A percentile compares a stretch with the other conserved stretches of the same genome.
Conservation (phyloP, 2,797 vertebrate genomes). For the Spondyliosoma cantharus region DNA sequence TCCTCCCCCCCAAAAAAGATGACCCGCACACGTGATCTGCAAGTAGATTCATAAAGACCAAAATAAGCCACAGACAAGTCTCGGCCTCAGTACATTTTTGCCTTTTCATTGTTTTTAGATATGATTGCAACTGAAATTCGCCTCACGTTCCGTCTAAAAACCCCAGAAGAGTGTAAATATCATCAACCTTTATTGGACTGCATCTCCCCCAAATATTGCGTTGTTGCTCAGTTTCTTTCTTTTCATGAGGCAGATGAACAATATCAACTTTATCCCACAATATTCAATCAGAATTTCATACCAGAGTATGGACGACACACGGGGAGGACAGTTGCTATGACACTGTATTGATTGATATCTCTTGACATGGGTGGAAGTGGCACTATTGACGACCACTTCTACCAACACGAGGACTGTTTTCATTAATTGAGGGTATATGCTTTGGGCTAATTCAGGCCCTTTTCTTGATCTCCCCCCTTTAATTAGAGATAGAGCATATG, state of each 20-base stretch:
- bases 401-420: constrained; percentile 24
- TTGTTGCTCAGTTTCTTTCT: neutral
- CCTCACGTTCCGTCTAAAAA: neutral
- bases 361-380: constrained; percentile 14
- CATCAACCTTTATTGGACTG: neutral
- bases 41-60: neutral
- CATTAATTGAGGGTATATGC: constrained; percentile 29
- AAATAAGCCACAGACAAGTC: neutral
- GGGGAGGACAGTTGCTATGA: neutral
- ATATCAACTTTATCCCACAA: neutral
- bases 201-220: neutral
- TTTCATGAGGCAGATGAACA: neutral
- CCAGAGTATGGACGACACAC: neutral
- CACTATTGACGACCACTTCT: constrained; percentile 15
- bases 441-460: constrained; percentile 35
- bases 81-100: neutral
- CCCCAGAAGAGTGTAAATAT: neutral
- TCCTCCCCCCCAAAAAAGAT: too few relatives aligned
- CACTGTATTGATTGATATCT: neutral
- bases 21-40: neutral
- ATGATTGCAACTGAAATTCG: neutral
- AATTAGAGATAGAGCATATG: constrained; percentile 68
- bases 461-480: constrained; percentile 28
- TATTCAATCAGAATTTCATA: neutral
- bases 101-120: neutral